phyloP scores from a whole-genome alignment of 2,113 vertebrate species.

The Rana temporaria region DNA sequence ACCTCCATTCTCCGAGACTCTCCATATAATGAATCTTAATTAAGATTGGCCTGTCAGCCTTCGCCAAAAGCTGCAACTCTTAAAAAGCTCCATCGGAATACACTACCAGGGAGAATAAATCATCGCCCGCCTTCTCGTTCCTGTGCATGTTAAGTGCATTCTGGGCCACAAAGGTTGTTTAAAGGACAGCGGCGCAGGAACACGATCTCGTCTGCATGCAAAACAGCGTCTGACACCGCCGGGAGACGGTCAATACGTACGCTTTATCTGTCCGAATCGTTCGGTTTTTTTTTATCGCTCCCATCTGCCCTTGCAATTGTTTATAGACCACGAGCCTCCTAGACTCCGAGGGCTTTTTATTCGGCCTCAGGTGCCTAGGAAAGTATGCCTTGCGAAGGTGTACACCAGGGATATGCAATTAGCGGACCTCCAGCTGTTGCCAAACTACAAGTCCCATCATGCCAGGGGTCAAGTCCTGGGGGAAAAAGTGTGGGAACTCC shows the following conservation, averaged over 20 bases:
- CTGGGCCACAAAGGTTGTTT: conserved; percentile 44
- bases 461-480: no score
- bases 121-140: conserved; percentile 54
- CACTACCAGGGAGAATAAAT: conserved; percentile 57
- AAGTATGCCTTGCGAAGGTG: no score
- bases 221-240: conserved; percentile 59
- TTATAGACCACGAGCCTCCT: no score
- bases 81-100: background rate
- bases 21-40: conserved; percentile 60
- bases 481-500: no score
- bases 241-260: conserved; percentile 58
- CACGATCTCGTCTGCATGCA: conserved; percentile 58
- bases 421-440: no score
- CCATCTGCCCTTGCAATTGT: conserved; percentile 4
- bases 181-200: conserved; percentile 61
- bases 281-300: conserved; percentile 33
- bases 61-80: conserved; percentile 51
- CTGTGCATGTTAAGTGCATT: conserved; percentile 53
- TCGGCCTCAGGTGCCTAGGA: no score
- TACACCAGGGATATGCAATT: no score
- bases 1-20: conserved; percentile 23
- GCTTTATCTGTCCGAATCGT: conserved; percentile 22
- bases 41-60: conserved; percentile 52
- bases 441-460: no score
- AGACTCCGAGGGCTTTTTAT: no score